These are phyloP conservation scores for Cardiocondyla obscurior DNA, from an alignment of 1,140 invertebrate genomes.

Conservation along the genomic window DNA sequence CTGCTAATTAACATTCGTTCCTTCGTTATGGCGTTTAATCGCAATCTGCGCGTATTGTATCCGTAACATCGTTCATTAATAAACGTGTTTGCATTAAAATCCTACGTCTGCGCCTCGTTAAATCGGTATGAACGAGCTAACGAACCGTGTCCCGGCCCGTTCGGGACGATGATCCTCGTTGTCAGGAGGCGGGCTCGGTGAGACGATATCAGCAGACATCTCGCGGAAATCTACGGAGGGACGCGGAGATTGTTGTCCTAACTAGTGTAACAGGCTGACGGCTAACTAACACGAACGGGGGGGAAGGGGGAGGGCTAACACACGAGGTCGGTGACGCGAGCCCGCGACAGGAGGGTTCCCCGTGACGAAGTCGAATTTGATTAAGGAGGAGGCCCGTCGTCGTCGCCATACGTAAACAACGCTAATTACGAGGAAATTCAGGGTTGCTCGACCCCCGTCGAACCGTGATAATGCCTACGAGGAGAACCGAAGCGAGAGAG, in stretches of 20 bases:
- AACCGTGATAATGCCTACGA: conserved; percentile 10
- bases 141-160: background rate
- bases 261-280: conserved; percentile 16
- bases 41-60: background rate
- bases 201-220: background rate
- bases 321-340: conserved; percentile 55
- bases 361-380: conserved; percentile 67
- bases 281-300: conserved; percentile 23
- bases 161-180: background rate
- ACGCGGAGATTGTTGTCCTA: conserved; percentile 33
- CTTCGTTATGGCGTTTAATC: background rate
- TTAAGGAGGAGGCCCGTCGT: conserved; percentile 61
- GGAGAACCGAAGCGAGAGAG: background rate
- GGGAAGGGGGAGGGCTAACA: background rate
- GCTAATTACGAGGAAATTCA: conserved; percentile 69
- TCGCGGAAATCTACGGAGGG: conserved; percentile 8
- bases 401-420: conserved; percentile 68
- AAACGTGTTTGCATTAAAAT: conserved; percentile 4
- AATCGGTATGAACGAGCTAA: conserved; percentile 38
- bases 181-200: background rate
- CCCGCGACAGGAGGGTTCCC: conserved; percentile 22
- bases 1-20: background rate
- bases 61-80: background rate
- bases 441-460: background rate
- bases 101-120: conserved; percentile 8